Base-by-base conservation (phyloP, 1,140 invertebrate genomes). In the Papilio polytes region DNA sequence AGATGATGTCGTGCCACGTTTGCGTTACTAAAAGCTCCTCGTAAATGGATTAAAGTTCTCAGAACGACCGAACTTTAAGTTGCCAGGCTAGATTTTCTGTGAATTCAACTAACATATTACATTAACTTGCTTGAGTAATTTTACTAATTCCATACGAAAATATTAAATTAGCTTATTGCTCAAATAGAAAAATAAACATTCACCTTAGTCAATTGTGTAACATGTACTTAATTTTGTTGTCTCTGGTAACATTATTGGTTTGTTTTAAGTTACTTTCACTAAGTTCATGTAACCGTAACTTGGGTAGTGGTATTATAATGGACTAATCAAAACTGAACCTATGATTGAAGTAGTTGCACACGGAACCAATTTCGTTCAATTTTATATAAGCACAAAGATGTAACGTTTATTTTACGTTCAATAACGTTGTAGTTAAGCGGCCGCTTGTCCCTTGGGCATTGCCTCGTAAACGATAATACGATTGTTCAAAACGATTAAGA, bases 1-100 rank as follows among this genome's bases (percentile, higher is more conserved):
- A 87, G 85, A 85, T 84, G 83, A 84, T 87, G 84, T 86, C 81
- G 82, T 81, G 74, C 51, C 83, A 82, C 84, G 82, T 86, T 86
- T 86, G 81, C 80, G 81, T 72, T 79, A 78, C 81, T 82, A 84
- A 87, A 81, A 84, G 83, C 82, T 48, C 80, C 18, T 22, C 63
- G 51, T 86, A 86, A 86, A 80, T 81, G 70, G 48, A 86, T 87
- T 89, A 85, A 81, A 74, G 56, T 80, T 83, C 51, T 70, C 46
- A 76, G 48, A 59, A 41, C 31, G 74, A 31, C 7, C 56, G 13
- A 44, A 78, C n/a, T 66, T 31, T 41, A 66, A 41, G 56, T 44
- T 66, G 26, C 13, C 31, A 20, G 41, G 7, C n/a, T 46, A 44
- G 12, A 78, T 31, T 70, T 31, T 12, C 20, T 7, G 8, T 2